phyloP scores from a whole-genome alignment of 2,888 invertebrate species.

The Orchesella flavescens region DNA sequence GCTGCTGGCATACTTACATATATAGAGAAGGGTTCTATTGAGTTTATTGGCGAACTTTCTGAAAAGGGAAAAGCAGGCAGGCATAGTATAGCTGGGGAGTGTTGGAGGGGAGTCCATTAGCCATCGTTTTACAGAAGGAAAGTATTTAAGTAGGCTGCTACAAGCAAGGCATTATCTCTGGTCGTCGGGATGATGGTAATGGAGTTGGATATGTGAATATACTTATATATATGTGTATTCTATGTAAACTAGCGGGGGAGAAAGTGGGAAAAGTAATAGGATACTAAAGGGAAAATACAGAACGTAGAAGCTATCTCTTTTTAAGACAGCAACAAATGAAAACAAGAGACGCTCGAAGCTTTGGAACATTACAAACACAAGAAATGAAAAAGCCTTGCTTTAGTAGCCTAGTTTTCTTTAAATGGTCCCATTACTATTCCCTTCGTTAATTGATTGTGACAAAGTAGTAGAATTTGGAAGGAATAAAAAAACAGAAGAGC shows the following conservation, averaged over 20 bases:
- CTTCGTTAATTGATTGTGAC: constrained; percentile 50
- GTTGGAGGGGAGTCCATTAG: constrained; percentile 25
- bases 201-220: neutral
- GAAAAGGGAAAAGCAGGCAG: neutral
- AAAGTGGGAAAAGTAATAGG: neutral
- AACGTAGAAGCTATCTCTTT: neutral
- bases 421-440: constrained; percentile 12
- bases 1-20: neutral
- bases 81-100: too few relatives aligned
- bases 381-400: neutral
- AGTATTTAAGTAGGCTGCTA: constrained; percentile 6
- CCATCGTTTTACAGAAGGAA: constrained; percentile 1
- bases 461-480: constrained; percentile 28
- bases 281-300: neutral
- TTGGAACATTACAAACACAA: too few relatives aligned
- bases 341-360: constrained; percentile 12
- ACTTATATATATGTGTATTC: neutral
- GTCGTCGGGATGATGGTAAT: constrained; percentile 1
- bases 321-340: constrained; percentile 24
- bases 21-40: neutral
- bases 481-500: too few relatives aligned
- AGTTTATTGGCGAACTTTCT: neutral
- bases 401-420: neutral
- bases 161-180: constrained; percentile 29
- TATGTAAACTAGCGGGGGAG: too few relatives aligned